Conservation (phyloP, 2,113 vertebrate genomes). For the Tachysurus vachellii region DNA sequence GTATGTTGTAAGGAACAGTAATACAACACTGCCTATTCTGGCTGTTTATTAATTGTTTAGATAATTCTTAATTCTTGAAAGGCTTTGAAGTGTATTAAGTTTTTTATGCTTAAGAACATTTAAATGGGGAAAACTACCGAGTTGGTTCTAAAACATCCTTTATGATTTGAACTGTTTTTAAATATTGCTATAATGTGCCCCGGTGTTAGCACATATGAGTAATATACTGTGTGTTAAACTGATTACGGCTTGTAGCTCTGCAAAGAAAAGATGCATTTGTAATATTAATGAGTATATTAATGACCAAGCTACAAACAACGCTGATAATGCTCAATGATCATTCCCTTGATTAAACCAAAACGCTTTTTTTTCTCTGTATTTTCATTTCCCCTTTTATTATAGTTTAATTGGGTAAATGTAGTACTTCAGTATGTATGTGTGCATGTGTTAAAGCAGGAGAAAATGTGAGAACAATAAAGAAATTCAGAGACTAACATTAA, state of each 20-base stretch:
- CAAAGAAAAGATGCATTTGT: background rate
- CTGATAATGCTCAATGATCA: background rate
- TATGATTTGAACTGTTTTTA: background rate
- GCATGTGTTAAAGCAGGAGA: background rate
- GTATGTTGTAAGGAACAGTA: background rate
- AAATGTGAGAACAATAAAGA: background rate
- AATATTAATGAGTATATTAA: background rate
- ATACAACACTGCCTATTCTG: background rate
- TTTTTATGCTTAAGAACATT: background rate
- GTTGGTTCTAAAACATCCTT: background rate
- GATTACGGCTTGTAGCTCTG: background rate
- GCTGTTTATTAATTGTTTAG: background rate
- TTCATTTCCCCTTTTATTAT: background rate
- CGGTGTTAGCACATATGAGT: background rate
- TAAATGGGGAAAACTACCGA: background rate
- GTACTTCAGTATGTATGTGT: background rate
- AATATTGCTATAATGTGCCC: background rate
- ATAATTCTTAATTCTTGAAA: background rate
- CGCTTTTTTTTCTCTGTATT: background rate
- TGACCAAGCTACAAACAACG: background rate
- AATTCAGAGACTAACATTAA: background rate
- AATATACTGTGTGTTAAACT: slow-evolving; percentile 2
- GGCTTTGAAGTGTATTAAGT: background rate
- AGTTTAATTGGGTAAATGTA: background rate
- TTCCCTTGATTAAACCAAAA: background rate